These are phyloP conservation scores for Acanthisitta chloris DNA, from an alignment of 2,113 vertebrate species.

Conservation along the genomic window DNA sequence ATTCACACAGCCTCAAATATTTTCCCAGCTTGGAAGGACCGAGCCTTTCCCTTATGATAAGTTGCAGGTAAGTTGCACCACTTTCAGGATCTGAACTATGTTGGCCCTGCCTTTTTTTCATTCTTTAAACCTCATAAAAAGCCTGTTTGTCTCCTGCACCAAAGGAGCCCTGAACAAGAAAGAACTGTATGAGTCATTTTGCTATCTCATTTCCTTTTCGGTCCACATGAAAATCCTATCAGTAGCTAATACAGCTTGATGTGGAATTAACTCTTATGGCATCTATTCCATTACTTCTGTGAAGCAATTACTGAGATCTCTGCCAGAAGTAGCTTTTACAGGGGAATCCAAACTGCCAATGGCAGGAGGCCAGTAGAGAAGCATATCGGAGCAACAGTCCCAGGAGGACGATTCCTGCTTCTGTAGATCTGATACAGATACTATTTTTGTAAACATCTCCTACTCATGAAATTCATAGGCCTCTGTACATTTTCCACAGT, in stretches of 20 bases:
- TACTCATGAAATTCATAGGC: not conserved
- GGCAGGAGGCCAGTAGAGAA: constrained; percentile 43
- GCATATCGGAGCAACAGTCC: not conserved
- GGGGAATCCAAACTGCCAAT: constrained; percentile 29
- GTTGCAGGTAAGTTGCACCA: not conserved
- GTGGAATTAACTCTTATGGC: constrained; percentile 53
- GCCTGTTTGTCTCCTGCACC: constrained; percentile 1
- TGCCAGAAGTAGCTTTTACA: constrained; percentile 48
- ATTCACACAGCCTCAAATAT: constrained; percentile 9
- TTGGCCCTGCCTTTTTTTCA: not conserved
- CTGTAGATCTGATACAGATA: constrained; percentile 2
- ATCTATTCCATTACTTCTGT: constrained; percentile 16
- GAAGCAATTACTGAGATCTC: constrained; percentile 5
- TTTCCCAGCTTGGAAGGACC: not conserved
- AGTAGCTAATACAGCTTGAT: constrained; percentile 50
- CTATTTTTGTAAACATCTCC: constrained; percentile 44
- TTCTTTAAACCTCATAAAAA: constrained; percentile 26
- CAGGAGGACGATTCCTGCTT: constrained; percentile 2
- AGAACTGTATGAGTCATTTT: constrained; percentile 32
- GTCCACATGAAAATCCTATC: constrained; percentile 42
- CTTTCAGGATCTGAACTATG: not conserved
- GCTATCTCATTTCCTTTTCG: constrained; percentile 36
- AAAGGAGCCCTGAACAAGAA: not conserved
- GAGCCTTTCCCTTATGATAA: not conserved
- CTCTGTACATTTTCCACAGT: constrained; percentile 1